A percentile compares a stretch with the other conserved stretches of the same genome.
Evolutionary conservation across 2,888 invertebrate genomes (phyloP).

Genomic region (Keiferia lycopersicella): DNA sequence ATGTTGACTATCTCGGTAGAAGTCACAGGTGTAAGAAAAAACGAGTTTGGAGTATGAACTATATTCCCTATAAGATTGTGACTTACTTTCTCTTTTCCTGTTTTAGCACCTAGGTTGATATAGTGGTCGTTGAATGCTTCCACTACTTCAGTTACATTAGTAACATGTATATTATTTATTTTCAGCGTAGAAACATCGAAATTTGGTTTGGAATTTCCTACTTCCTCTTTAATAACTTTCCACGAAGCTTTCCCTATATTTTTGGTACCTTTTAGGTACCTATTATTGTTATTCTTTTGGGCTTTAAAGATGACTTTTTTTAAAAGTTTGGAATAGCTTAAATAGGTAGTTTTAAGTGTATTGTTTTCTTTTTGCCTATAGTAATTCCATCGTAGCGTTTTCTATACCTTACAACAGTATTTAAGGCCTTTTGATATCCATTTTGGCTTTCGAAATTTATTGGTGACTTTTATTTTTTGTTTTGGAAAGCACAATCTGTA

Average conservation of each 20-base stretch:
- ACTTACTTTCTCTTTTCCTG: too few relatives aligned
- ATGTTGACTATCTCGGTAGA: too few relatives aligned
- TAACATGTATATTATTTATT: background rate
- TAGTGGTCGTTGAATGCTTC: too few relatives aligned
- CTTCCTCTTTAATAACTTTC: background rate
- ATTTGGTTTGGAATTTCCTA: background rate
- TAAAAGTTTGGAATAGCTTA: background rate
- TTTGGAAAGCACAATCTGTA: conserved; percentile 14
- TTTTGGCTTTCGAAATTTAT: background rate
- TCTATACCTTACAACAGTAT: conserved; percentile 1
- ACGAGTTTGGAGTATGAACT: too few relatives aligned
- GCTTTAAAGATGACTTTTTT: background rate
- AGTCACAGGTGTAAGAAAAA: too few relatives aligned
- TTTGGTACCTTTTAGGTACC: background rate
- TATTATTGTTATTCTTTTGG: background rate
- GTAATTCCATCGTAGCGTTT: background rate
- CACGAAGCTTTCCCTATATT: background rate
- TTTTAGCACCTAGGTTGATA: too few relatives aligned
- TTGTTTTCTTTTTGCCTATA: background rate
- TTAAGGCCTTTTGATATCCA: background rate
- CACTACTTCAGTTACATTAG: background rate
- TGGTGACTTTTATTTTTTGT: background rate
- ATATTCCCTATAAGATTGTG: too few relatives aligned
- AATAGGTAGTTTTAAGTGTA: background rate
- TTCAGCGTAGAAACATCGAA: background rate